Conservation (phyloP, 2,888 invertebrate genomes). For the Choreutis nemorana region DNA sequence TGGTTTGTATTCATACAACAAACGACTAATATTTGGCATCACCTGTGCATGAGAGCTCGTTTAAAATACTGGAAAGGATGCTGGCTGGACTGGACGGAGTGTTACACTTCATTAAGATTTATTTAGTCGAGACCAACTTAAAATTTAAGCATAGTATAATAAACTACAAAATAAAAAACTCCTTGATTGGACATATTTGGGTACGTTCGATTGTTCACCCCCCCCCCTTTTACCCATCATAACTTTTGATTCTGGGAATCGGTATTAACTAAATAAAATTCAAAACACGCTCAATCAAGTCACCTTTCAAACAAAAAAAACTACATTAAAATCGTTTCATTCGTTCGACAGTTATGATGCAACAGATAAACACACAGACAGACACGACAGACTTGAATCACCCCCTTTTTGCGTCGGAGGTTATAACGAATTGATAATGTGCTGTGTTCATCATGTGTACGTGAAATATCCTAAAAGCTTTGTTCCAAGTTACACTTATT, state of each 20-base stretch:
- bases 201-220: not conserved
- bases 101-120: no score
- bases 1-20: no score
- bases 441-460: no score
- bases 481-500: not conserved
- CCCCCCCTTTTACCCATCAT: not conserved
- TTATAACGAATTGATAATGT: not conserved
- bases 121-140: no score
- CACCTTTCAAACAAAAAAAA: no score
- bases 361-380: not conserved
- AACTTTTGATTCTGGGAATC: not conserved
- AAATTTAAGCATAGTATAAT: not conserved
- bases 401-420: not conserved
- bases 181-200: no score
- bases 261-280: not conserved
- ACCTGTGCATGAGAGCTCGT: no score
- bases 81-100: no score
- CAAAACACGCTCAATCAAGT: not conserved
- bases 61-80: no score
- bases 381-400: not conserved
- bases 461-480: no score
- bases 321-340: not conserved
- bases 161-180: no score
- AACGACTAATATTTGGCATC: no score
- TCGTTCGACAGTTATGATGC: not conserved